Percentiles rank a stretch among this genome's conserved stretches.
These are phyloP conservation scores for Stylophora pistillata DNA, from an alignment of 64 coral and sea anemone genomes.

Conservation along the genomic window DNA sequence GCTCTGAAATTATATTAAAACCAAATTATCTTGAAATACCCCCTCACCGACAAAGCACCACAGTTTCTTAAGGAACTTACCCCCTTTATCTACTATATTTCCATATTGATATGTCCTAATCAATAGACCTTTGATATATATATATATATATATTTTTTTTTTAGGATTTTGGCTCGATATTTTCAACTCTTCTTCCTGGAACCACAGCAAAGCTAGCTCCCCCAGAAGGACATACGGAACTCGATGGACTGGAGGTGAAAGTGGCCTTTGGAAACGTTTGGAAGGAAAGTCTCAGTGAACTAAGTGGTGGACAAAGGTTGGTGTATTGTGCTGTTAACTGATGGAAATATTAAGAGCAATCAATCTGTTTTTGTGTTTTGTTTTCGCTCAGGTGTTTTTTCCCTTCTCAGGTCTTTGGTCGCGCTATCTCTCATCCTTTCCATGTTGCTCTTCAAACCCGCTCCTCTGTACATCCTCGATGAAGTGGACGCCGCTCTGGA, in stretches of 20 bases:
- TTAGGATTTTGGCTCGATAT: conserved; percentile 99
- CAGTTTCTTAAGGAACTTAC: no score
- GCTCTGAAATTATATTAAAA: no score
- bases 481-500: conserved; percentile 96
- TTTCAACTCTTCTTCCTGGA: conserved; percentile 91
- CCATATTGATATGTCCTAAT: no score
- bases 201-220: conserved; percentile 94
- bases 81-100: no score
- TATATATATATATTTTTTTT: not conserved
- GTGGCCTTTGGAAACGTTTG: conserved; percentile 96
- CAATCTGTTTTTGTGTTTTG: not conserved
- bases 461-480: conserved; percentile 96
- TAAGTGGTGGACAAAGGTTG: conserved; percentile 94
- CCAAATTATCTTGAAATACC: no score
- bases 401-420: conserved; percentile 72
- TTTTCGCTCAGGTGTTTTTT: not conserved
- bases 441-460: conserved; percentile 94
- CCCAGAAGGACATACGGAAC: conserved; percentile 87
- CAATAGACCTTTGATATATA: not conserved
- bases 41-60: no score
- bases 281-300: conserved; percentile 96
- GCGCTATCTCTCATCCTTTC: conserved; percentile 94
- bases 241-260: conserved; percentile 95
- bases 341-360: no score
- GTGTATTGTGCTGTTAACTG: not conserved